Base-by-base conservation (phyloP, 2,888 invertebrate genomes). In the Amaurobius ferox region DNA sequence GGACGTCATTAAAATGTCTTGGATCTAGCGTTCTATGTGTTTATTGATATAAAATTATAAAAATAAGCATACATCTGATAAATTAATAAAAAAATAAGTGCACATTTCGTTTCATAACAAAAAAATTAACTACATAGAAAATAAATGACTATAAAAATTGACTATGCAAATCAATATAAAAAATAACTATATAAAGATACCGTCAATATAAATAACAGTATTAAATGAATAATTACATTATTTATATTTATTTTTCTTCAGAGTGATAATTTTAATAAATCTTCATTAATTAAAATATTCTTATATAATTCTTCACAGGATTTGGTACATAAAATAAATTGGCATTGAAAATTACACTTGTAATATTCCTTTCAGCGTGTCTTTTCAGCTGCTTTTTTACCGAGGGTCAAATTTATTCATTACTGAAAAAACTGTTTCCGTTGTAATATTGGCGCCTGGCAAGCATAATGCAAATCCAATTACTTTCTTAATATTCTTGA, bases 241-340 rank as follows among this genome's bases (percentile, higher is more conserved):
- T 13, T 3, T 3, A 7, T 48, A 48, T 48, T 48, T 48, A 48
- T 48, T 48, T 48, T 48, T 48, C 48, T 19, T 3, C 5, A 48
- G 7, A 48, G 9, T 48, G 48, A 48, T 19, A 5, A 19, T 48
- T 48, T 48, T 48, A 48, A 48, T 5, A 48, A 2, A 48, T 64
- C n/a, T n/a, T n/a, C 64, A 64, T 64, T 64, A 64, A 5, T 64
- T 64, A 28, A 64, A 64, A 64, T 64, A 64, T 64, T 64, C 26
- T 64, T 64, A 64, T 64, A 64, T 19, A 64, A 64, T 64, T 64
- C 16, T 64, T 64, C 64, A 28, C 28, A 64, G 23, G 16, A 64
- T 5, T 64, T 64, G 23, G 64, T n/a, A n/a, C n/a, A n/a, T n/a
- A n/a, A n/a, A n/a, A n/a, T n/a, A n/a, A n/a, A n/a, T n/a, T n/a